Conservation (phyloP, 2,888 invertebrate genomes). For the Eupithecia centaureata region DNA sequence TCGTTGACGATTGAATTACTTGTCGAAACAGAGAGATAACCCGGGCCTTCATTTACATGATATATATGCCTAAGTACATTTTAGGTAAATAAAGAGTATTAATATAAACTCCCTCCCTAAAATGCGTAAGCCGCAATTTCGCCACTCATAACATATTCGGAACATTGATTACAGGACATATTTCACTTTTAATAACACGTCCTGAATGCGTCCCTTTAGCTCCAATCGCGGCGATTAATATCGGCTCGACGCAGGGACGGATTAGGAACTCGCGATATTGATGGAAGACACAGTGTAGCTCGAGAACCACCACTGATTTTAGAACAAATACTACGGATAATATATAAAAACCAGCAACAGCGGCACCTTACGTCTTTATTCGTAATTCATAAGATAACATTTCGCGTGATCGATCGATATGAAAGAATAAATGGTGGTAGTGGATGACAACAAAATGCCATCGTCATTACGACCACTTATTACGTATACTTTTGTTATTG, state of each 20-base stretch:
- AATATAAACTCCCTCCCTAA: not conserved
- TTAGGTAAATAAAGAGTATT: not conserved
- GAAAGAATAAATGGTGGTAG: too few relatives aligned
- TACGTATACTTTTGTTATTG: too few relatives aligned
- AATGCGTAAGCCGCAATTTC: constrained; percentile 8
- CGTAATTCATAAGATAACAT: too few relatives aligned
- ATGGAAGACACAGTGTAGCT: constrained; percentile 17
- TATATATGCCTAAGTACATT: not conserved
- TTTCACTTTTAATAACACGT: constrained; percentile 13
- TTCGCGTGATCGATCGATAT: too few relatives aligned
- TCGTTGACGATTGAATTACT: not conserved
- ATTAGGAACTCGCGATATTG: constrained; percentile 34
- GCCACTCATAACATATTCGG: not conserved
- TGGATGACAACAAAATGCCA: too few relatives aligned
- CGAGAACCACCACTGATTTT: not conserved
- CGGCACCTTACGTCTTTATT: too few relatives aligned
- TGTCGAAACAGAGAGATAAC: not conserved
- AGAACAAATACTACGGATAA: too few relatives aligned
- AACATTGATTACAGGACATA: constrained; percentile 5
- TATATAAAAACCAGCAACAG: too few relatives aligned
- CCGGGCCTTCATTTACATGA: not conserved
- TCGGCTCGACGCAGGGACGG: constrained; percentile 30
- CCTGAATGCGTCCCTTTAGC: constrained; percentile 14
- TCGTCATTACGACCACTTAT: too few relatives aligned
- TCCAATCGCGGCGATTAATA: constrained; percentile 41